These are phyloP conservation scores for Pogonocichla stellata DNA, from an alignment of 2,113 vertebrate species.

Conservation along the genomic window DNA sequence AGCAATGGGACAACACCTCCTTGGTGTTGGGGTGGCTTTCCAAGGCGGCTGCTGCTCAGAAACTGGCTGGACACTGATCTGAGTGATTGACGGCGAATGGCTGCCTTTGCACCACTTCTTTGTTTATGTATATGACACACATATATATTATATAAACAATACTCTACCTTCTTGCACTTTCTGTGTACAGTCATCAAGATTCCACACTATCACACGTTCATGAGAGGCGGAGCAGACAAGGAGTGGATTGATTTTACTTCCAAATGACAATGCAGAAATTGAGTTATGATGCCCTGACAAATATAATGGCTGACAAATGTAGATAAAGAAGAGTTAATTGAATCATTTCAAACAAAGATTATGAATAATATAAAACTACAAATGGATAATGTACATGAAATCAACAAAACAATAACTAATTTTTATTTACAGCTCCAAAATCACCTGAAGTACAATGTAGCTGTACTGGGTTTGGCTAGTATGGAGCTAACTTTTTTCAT, in stretches of 20 bases:
- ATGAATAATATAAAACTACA: background rate
- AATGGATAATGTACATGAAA: background rate
- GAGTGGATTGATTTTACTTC: conserved; percentile 59
- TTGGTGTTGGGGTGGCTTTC: background rate
- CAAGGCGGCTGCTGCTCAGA: background rate
- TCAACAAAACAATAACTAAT: background rate
- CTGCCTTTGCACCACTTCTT: background rate
- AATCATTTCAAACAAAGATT: background rate
- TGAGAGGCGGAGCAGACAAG: conserved; percentile 85
- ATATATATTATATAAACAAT: background rate
- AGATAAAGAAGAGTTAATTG: background rate
- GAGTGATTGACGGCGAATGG: background rate
- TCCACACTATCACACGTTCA: conserved; percentile 83
- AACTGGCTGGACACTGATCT: background rate
- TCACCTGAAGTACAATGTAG: background rate
- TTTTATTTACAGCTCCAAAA: background rate
- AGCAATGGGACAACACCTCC: background rate
- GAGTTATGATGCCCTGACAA: conserved; percentile 81
- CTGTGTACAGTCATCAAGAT: conserved; percentile 74
- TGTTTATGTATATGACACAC: background rate
- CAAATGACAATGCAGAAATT: conserved; percentile 82
- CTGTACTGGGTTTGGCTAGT: background rate
- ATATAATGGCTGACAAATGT: conserved; percentile 65
- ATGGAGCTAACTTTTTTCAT: background rate
- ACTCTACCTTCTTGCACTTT: conserved; percentile 73